Evolutionary conservation across 92 coral and sea anemone genomes (phyloP).

Genomic region (Pocillopora grandis): DNA sequence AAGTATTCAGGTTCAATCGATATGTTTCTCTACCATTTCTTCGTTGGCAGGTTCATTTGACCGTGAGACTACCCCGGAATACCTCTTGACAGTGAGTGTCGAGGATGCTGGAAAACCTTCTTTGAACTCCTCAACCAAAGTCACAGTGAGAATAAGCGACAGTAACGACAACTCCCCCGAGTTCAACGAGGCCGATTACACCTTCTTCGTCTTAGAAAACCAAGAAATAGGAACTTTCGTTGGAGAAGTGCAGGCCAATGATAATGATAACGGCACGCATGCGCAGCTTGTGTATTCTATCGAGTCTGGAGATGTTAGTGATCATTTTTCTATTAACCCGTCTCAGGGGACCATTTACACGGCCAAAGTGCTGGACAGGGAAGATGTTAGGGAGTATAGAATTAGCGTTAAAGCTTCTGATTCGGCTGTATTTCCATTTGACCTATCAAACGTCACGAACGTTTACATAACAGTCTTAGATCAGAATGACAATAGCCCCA

Average conservation of each 20-base stretch:
- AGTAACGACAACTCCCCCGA: slow-evolving; percentile 73
- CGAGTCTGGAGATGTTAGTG: slow-evolving; percentile 46
- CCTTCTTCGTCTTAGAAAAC: slow-evolving; percentile 61
- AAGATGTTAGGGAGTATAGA: slow-evolving; percentile 49
- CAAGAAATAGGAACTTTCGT: slow-evolving; percentile 40
- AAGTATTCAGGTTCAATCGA: too few species aligned
- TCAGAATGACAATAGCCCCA: slow-evolving; percentile 59
- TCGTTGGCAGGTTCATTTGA: slow-evolving; percentile 57
- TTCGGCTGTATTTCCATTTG: slow-evolving; percentile 57
- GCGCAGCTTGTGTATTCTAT: slow-evolving; percentile 71
- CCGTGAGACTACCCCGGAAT: slow-evolving; percentile 62
- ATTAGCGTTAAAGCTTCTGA: slow-evolving; percentile 58
- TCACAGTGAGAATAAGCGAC: slow-evolving; percentile 64
- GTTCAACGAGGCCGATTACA: slow-evolving; percentile 53
- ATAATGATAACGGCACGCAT: slow-evolving; percentile 72
- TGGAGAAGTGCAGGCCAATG: slow-evolving; percentile 63
- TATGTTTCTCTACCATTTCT: background rate
- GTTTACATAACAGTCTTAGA: slow-evolving; percentile 56
- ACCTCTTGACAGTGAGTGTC: slow-evolving; percentile 68
- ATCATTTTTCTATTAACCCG: slow-evolving; percentile 57
- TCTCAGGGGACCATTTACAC: slow-evolving; percentile 55
- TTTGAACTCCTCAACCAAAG: slow-evolving; percentile 51
- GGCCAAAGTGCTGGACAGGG: slow-evolving; percentile 67
- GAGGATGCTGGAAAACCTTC: slow-evolving; percentile 69
- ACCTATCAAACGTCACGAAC: slow-evolving; percentile 49